Base-by-base conservation (phyloP, 1,140 invertebrate genomes). In the Magallana ariakensis region DNA sequence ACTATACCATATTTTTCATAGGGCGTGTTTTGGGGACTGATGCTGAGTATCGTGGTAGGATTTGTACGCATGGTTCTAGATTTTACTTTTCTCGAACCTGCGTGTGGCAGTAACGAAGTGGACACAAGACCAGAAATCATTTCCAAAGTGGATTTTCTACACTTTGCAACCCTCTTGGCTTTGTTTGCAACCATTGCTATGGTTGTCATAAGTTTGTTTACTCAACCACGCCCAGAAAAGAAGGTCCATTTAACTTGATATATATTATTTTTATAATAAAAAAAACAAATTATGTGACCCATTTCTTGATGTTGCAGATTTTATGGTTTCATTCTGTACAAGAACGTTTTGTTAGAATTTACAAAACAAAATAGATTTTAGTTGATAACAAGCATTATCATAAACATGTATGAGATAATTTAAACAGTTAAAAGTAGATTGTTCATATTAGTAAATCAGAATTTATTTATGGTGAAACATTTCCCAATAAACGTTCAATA, bases 11-110 rank as follows among this genome's bases (percentile, higher is more conserved):
- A 1, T 54, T 82, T 66, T 88, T 1, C 88, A 46, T 46, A 95
- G 95, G 95, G 95, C 19, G 95, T 95, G 46, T 96, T 96, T 91
- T 96, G 95, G 95, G 95, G 95, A 26, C 91, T 96, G 33, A 95
- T 96, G 90, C 90, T 94, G 54, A 95, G 95, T 4, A 89, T 95
- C 7, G 87, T 94, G n/a, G 91, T 95, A 26, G 95, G 95, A 15
- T 60, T 93, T 1, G 91, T 94, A n/a, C 70, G 93, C 54, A 89
- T 94, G 87, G 90, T 90, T 33, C 81, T 93, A 60, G 92, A 93
- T 66, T 91, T 92, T 81, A 84, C 88, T 1, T 92, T 89, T 80
- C 60, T 88, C 15, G 87, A 88, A 9, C 92, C 93, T 46, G 70
- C 85, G 13, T 93, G 93, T 83, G 92, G 89, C 0, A 89, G 88